Conservation (phyloP, 2,113 vertebrate genomes). For the Melanerpes aurifrons region DNA sequence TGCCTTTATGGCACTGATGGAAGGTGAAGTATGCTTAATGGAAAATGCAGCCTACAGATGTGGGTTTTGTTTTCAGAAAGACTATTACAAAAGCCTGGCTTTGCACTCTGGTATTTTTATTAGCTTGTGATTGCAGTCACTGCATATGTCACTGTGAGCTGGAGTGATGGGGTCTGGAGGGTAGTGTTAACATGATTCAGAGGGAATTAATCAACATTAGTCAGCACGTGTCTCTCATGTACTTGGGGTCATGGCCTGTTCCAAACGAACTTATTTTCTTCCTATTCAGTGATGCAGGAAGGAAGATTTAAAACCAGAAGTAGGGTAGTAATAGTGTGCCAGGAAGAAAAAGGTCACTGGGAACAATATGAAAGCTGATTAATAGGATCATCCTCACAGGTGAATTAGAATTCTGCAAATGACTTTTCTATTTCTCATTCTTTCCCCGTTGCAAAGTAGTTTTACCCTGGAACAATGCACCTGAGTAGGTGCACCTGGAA, state of each 20-base stretch:
- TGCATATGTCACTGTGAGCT: neutral
- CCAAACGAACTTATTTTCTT: slow-evolving; percentile 23
- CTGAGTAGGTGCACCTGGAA: slow-evolving; percentile 2
- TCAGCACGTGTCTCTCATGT: slow-evolving; percentile 23
- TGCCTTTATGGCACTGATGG: neutral
- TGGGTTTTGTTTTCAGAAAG: neutral
- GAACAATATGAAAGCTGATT: slow-evolving; percentile 40
- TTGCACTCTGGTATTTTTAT: neutral
- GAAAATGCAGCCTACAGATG: neutral
- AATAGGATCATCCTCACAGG: neutral
- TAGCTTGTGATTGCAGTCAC: neutral
- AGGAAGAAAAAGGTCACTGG: slow-evolving; percentile 27
- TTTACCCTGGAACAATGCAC: neutral
- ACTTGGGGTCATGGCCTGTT: neutral
- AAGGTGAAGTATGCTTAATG: neutral
- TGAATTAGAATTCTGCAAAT: slow-evolving; percentile 18
- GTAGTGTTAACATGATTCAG: neutral
- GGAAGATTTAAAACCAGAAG: slow-evolving; percentile 28
- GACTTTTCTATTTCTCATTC: neutral
- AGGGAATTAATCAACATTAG: slow-evolving; percentile 37
- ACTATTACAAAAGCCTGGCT: neutral
- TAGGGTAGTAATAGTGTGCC: neutral
- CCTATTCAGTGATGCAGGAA: slow-evolving; percentile 1
- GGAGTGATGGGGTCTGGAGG: neutral
- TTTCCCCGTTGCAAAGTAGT: neutral